These are phyloP conservation scores for Abramis brama DNA, from an alignment of 2,113 vertebrate species.

Conservation along the genomic window DNA sequence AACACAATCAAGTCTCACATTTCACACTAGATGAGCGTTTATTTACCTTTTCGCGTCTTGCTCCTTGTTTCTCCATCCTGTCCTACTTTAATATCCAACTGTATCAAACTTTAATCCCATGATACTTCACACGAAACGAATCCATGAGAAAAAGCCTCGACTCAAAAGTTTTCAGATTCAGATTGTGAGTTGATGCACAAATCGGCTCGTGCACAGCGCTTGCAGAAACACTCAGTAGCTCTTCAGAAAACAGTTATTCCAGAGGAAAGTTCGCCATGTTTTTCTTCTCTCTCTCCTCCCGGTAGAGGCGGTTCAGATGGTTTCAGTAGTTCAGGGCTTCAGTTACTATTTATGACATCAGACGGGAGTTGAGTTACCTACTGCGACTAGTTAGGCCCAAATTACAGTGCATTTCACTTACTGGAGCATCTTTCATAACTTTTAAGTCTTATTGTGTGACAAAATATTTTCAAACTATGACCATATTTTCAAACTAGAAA, in stretches of 20 bases:
- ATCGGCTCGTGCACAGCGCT: constrained; percentile 33
- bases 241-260: constrained; percentile 62
- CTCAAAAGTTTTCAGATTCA: not conserved
- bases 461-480: not conserved
- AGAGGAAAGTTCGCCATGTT: constrained; percentile 74
- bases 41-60: constrained; percentile 76
- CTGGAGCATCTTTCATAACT: not conserved
- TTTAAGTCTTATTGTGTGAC: too few species aligned
- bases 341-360: constrained; percentile 74
- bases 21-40: not conserved
- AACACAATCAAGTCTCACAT: constrained; percentile 28
- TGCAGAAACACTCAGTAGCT: not conserved
- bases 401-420: not conserved
- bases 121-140: constrained; percentile 54
- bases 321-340: constrained; percentile 62
- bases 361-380: constrained; percentile 73
- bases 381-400: not conserved
- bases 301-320: constrained; percentile 73
- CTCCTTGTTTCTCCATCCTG: constrained; percentile 77
- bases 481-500: not conserved
- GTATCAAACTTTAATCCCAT: constrained; percentile 73
- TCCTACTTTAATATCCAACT: constrained; percentile 62
- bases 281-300: constrained; percentile 65
- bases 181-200: not conserved
- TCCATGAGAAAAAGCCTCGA: constrained; percentile 49